Evolutionary conservation across 2,888 invertebrate genomes (phyloP).

Genomic region (Ornithoptera alexandrae): DNA sequence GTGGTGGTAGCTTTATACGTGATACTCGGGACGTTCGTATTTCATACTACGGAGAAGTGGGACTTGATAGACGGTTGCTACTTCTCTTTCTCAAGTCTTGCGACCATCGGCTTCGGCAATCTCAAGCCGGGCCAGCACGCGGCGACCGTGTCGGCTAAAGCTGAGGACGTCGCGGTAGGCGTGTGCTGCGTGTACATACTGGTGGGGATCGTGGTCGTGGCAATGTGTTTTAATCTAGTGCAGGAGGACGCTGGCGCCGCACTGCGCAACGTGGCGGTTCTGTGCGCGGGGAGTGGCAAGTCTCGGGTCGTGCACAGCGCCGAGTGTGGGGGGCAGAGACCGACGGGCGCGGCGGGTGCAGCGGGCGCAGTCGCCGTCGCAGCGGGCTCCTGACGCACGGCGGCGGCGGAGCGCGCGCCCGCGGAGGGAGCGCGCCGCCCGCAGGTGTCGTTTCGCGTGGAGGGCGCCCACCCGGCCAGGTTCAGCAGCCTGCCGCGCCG

Average conservation of each 20-base stretch:
- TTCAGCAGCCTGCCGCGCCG: slow-evolving; percentile 81
- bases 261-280: slow-evolving; percentile 43
- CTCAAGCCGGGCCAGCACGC: slow-evolving; percentile 83
- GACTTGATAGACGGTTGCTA: slow-evolving; percentile 91
- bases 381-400: slow-evolving; percentile 80
- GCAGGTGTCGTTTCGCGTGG: slow-evolving; percentile 63
- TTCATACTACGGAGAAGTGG: slow-evolving; percentile 95
- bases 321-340: slow-evolving; percentile 73
- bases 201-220: slow-evolving; percentile 91
- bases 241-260: slow-evolving; percentile 84
- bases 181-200: slow-evolving; percentile 90
- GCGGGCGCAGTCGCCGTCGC: slow-evolving; percentile 29
- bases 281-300: slow-evolving; percentile 52
- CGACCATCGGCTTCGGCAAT: slow-evolving; percentile 92
- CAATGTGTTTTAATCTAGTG: slow-evolving; percentile 92
- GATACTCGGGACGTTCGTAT: slow-evolving; percentile 92
- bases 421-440: slow-evolving; percentile 47
- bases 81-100: slow-evolving; percentile 88
- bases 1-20: slow-evolving; percentile 92
- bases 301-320: slow-evolving; percentile 64
- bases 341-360: slow-evolving; percentile 58
- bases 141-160: slow-evolving; percentile 65
- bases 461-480: slow-evolving; percentile 66
- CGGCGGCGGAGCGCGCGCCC: slow-evolving; percentile 57
- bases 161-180: slow-evolving; percentile 85